These are phyloP conservation scores for Hedychridium roseum DNA, from an alignment of 2,888 invertebrate species.

Conservation along the genomic window DNA sequence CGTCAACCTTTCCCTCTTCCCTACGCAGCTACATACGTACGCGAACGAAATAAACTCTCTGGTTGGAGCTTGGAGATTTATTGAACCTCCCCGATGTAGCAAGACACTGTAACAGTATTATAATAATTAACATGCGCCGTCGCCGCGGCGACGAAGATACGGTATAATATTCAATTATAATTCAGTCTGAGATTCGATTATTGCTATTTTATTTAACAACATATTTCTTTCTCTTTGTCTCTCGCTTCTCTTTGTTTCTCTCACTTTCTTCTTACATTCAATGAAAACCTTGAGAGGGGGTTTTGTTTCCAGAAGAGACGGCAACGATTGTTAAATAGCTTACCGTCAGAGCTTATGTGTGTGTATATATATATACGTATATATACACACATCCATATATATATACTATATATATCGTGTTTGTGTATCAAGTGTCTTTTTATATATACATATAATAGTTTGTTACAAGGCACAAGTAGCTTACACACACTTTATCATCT, in stretches of 20 bases:
- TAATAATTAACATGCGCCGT: conserved; percentile 47
- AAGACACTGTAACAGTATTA: conserved; percentile 47
- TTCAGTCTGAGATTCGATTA: conserved; percentile 47
- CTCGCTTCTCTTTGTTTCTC: conserved; percentile 6
- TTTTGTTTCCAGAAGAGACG: conserved; percentile 36
- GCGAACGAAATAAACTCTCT: background rate
- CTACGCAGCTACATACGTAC: too few relatives aligned
- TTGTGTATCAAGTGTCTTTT: conserved; percentile 1
- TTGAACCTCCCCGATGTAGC: conserved; percentile 45
- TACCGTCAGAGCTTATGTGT: conserved; percentile 47
- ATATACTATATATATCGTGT: conserved; percentile 1
- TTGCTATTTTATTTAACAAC: conserved; percentile 42
- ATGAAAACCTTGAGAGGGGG: conserved; percentile 20
- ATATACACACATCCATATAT: conserved; percentile 3
- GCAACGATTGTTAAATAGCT: conserved; percentile 42
- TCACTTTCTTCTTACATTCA: conserved; percentile 15
- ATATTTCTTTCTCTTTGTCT: conserved; percentile 15
- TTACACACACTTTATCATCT: conserved; percentile 53
- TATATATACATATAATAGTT: conserved; percentile 51
- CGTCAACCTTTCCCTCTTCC: too few relatives aligned
- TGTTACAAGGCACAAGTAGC: conserved; percentile 65
- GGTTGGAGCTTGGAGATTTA: conserved; percentile 44
- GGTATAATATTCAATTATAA: conserved; percentile 41
- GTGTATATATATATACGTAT: conserved; percentile 17
- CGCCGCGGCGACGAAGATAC: conserved; percentile 41